Evolutionary conservation across 2,797 vertebrate genomes (phyloP).

Genomic region (Iguana delicatissima): DNA sequence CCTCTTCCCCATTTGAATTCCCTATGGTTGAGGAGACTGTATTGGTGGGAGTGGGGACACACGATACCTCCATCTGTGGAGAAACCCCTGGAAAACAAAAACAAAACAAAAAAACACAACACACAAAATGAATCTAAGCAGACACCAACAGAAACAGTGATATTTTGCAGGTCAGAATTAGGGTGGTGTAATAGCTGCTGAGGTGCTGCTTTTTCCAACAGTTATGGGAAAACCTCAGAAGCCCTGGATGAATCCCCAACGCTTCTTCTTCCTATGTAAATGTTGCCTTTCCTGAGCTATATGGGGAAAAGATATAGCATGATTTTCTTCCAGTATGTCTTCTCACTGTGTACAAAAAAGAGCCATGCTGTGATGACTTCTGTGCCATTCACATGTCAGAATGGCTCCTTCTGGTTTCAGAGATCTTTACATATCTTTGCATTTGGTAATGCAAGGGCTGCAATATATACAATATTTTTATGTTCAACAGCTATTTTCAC

Average conservation of each 20-base stretch:
- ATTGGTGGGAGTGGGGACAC: slow-evolving; percentile 76
- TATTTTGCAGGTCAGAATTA: neutral
- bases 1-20: slow-evolving; percentile 90
- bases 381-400: neutral
- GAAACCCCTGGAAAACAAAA: slow-evolving; percentile 85
- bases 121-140: neutral
- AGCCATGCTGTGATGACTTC: neutral
- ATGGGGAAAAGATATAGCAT: neutral
- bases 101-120: neutral
- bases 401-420: neutral
- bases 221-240: neutral
- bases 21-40: slow-evolving; percentile 79
- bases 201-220: neutral
- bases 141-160: slow-evolving; percentile 6
- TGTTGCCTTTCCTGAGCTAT: neutral
- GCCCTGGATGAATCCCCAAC: no score
- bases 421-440: slow-evolving; percentile 16
- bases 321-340: neutral
- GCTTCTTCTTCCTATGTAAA: neutral
- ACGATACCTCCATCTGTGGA: slow-evolving; percentile 86
- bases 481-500: neutral
- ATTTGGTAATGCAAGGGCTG: neutral
- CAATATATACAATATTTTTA: neutral
- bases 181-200: neutral
- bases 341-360: neutral